phyloP scores from a whole-genome alignment of 2,888 invertebrate species.

The Latrodectus elegans region DNA sequence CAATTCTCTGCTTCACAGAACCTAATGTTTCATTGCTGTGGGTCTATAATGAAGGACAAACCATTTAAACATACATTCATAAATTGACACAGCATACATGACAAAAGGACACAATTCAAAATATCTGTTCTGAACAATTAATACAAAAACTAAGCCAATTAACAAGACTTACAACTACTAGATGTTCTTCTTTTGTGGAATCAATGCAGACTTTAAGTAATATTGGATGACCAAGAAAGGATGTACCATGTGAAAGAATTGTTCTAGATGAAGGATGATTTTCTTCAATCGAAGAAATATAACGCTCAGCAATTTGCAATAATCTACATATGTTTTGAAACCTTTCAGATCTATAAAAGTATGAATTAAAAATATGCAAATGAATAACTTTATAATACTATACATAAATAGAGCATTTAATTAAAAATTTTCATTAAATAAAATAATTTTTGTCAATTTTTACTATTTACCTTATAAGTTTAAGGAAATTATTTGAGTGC shows the following conservation, averaged over 20 bases:
- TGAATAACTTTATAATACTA: too few species aligned
- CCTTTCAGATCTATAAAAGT: slow-evolving; percentile 45
- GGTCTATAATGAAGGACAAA: slow-evolving; percentile 71
- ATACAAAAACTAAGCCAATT: neutral
- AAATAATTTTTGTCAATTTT: too few species aligned
- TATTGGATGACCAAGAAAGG: slow-evolving; percentile 76
- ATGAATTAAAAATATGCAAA: neutral
- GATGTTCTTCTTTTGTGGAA: slow-evolving; percentile 75
- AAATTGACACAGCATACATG: slow-evolving; percentile 7
- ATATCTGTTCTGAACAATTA: neutral
- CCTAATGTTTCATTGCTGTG: slow-evolving; percentile 76
- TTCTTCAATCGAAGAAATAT: slow-evolving; percentile 76
- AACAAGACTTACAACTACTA: slow-evolving; percentile 73
- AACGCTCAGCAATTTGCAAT: slow-evolving; percentile 76
- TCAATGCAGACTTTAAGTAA: slow-evolving; percentile 75
- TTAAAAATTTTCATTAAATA: too few species aligned
- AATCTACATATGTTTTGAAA: slow-evolving; percentile 76
- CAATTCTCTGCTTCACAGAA: slow-evolving; percentile 74
- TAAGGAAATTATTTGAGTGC: too few species aligned
- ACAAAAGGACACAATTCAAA: neutral
- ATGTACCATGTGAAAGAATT: slow-evolving; percentile 77
- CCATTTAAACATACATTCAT: neutral
- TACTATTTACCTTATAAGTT: too few species aligned
- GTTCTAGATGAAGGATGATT: slow-evolving; percentile 75
- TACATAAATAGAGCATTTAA: too few species aligned